A percentile compares a stretch with the other conserved stretches of the same genome.
Evolutionary conservation across 2,113 vertebrate genomes (phyloP).

Genomic region (Aythya baeri): DNA sequence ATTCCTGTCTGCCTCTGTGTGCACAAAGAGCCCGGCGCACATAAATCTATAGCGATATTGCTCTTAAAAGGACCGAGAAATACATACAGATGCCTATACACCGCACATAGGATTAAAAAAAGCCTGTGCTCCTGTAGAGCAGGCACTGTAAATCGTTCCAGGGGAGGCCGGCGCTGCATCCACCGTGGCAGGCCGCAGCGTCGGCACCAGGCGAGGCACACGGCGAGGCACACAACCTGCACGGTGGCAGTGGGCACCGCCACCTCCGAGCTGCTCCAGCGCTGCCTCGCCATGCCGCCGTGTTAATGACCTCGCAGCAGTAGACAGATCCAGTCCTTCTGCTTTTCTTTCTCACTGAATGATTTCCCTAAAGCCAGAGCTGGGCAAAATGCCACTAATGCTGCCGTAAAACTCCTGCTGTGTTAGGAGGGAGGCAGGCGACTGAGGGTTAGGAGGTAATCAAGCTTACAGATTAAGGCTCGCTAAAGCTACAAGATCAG

Average conservation of each 20-base stretch:
- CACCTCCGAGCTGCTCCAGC: background rate
- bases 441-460: conserved; percentile 82
- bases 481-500: conserved; percentile 83
- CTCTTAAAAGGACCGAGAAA: background rate
- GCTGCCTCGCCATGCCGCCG: conserved; percentile 36
- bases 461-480: conserved; percentile 88
- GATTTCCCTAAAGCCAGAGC: conserved; percentile 81
- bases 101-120: rapidly evolving
- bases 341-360: conserved; percentile 78
- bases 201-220: background rate
- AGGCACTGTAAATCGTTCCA: rapidly evolving
- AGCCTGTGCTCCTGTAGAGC: rapidly evolving
- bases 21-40: background rate
- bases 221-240: background rate
- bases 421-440: conserved; percentile 74
- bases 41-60: conserved; percentile 26
- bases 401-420: conserved; percentile 74
- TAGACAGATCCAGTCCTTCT: conserved; percentile 74
- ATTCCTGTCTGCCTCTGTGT: conserved; percentile 29
- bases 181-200: rapidly evolving
- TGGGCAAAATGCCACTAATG: conserved; percentile 84
- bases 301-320: conserved; percentile 73
- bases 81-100: rapidly evolving
- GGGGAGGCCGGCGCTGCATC: rapidly evolving
- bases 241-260: background rate